These are phyloP conservation scores for Acrocephalus kingi DNA, from an alignment of 2,113 vertebrate species.

Conservation along the genomic window DNA sequence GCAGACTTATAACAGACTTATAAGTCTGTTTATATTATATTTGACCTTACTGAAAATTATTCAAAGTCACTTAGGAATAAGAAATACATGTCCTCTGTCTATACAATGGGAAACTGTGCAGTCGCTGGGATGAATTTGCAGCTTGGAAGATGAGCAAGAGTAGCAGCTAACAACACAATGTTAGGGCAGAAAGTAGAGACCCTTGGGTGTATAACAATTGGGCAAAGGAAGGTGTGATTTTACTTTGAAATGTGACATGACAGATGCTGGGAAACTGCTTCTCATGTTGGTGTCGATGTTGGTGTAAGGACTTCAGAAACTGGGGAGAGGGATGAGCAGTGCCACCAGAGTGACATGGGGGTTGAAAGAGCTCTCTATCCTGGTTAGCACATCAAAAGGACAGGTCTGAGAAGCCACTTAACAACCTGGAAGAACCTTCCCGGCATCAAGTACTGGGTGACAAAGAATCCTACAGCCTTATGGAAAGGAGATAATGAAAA, in stretches of 20 bases:
- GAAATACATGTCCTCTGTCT: background rate
- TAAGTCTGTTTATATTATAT: background rate
- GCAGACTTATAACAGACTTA: background rate
- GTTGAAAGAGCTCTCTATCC: background rate
- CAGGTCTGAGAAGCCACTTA: background rate
- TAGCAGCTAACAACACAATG: background rate
- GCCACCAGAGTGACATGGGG: background rate
- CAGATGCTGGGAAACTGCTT: background rate
- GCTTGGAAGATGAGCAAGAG: background rate
- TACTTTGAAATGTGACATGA: background rate
- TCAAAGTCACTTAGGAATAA: background rate
- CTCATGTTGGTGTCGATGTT: background rate
- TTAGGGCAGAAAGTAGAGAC: background rate
- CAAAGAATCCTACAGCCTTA: background rate
- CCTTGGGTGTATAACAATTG: background rate
- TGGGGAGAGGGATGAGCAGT: background rate
- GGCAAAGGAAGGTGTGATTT: background rate
- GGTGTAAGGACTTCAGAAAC: background rate
- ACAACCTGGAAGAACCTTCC: background rate
- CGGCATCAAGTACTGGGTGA: background rate
- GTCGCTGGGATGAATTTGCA: background rate
- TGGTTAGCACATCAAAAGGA: background rate
- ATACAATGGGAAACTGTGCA: background rate
- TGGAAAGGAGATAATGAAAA: background rate
- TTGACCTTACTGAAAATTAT: background rate